Evolutionary conservation across 2,113 vertebrate species (phyloP).

Genomic region (Lycocorax pyrrhopterus): DNA sequence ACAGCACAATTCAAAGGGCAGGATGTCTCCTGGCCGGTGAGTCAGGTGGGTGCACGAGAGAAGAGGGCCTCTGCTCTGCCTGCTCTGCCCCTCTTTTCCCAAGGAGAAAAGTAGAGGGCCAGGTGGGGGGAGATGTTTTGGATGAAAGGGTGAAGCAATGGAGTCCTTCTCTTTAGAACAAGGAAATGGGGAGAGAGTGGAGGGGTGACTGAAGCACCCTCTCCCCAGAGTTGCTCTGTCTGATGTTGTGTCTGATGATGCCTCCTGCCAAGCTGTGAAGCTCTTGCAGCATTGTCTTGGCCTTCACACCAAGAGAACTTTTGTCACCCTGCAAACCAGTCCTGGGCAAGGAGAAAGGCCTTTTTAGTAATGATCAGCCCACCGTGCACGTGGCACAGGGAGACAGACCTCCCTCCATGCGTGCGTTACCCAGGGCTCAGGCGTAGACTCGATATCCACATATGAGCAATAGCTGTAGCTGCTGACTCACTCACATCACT

Average conservation of each 20-base stretch:
- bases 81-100: neutral
- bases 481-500: neutral
- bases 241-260: neutral
- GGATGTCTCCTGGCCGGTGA: accelerated
- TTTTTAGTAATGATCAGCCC: neutral
- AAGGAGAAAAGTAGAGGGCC: neutral
- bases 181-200: neutral
- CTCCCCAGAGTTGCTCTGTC: neutral
- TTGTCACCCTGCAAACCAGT: neutral
- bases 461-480: neutral
- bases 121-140: neutral
- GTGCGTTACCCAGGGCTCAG: neutral
- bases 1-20: neutral
- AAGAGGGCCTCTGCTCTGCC: neutral
- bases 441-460: neutral
- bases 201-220: neutral
- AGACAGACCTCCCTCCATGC: neutral
- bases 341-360: neutral
- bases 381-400: neutral
- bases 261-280: neutral
- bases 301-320: neutral
- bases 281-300: neutral
- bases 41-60: neutral
- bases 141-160: neutral
- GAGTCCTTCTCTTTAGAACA: neutral